Base-by-base conservation (phyloP, 2,797 vertebrate genomes). In the Diglossa cyanea region DNA sequence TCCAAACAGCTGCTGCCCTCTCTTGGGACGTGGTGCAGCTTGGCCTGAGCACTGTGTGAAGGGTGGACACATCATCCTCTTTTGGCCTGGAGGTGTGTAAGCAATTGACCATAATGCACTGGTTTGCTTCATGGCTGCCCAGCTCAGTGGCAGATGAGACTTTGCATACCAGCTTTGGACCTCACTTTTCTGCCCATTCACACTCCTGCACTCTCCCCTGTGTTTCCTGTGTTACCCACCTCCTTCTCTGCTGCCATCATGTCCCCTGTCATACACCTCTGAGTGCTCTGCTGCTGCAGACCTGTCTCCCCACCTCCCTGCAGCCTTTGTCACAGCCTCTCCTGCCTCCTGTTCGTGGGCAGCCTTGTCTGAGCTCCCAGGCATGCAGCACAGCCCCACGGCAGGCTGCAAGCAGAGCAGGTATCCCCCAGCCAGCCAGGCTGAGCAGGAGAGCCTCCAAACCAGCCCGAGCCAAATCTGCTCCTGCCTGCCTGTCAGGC, bases 341-440 rank as follows among this genome's bases (percentile, higher is more conserved):
- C 17, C 42, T 35, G 16, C 31, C 47, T 75, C 33, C 17, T 53
- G 26, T 6, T 51, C 3, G 0, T 7, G n/a, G 50, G 42, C 70
- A 76, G 54, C 42, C 47, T 23, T 40, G 19, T 31, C 33, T 70
- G 51, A 26, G 35, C 7, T 3, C n/a, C 5, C 0, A 18, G 37
- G 11, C 31, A 28, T 0, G 6, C 33, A 37, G 31, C 1, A 2
- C 0, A 0, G 13, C 47, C 33, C 71, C 39, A 19, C 37, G 47
- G 45, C 47, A 26, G 42, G 37, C 48, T 44, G 40, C 51, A 12
- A 35, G 45, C 40, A 44, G 45, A 53, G n/a, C 31, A 8, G 37
- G 50, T 9, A 53, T 37, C 28, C 30, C 44, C 20, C 15, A 50
- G 39, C 23, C 14, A 39, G 30, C 6, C 9, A 33, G 37, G 51